phyloP scores from a whole-genome alignment of 2,113 vertebrate species.

The Onychorhynchus coronatus region DNA sequence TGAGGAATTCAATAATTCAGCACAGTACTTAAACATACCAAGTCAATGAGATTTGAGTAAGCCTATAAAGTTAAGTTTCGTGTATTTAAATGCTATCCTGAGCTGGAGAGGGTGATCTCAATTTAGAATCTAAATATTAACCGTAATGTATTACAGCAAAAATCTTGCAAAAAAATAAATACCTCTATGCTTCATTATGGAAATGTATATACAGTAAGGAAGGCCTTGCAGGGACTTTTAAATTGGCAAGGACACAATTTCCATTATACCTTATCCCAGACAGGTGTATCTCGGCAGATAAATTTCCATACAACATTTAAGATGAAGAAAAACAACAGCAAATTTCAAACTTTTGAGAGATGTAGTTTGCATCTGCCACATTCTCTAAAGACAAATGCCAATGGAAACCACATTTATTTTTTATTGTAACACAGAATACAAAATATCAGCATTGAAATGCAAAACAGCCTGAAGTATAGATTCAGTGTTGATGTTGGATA shows the following conservation, averaged over 20 bases:
- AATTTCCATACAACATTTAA: conserved; percentile 55
- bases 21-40: background rate
- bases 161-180: conserved; percentile 38
- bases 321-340: conserved; percentile 33
- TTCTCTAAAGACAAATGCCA: conserved; percentile 61
- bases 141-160: background rate
- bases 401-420: conserved; percentile 15
- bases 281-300: conserved; percentile 37
- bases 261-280: conserved; percentile 22
- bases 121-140: background rate
- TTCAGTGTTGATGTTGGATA: background rate
- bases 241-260: conserved; percentile 45
- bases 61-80: background rate
- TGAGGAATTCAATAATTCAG: background rate
- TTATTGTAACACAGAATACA: background rate
- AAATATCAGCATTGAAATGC: background rate
- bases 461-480: background rate
- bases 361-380: background rate
- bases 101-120: background rate
- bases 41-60: background rate
- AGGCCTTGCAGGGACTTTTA: conserved; percentile 43
- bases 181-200: conserved; percentile 43
- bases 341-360: conserved; percentile 47
- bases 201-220: conserved; percentile 38
- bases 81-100: background rate